A percentile compares a stretch with the other conserved stretches of the same genome.
phyloP scores from a whole-genome alignment of 2,113 vertebrate genomes.

The Hyperopisus bebe region DNA sequence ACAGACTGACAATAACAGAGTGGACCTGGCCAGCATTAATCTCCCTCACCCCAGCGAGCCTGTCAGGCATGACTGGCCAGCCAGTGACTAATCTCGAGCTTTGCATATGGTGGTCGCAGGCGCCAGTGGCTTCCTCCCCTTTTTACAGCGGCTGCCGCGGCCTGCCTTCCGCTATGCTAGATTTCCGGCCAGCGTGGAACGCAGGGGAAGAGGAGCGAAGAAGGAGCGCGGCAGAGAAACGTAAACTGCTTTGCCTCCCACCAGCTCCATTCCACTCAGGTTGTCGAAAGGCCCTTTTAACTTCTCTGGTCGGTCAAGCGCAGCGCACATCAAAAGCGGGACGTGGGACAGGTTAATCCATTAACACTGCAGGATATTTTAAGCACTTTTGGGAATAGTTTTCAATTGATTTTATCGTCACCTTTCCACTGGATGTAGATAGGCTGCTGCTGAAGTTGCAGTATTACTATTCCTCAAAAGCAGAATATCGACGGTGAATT shows the following conservation, averaged over 20 bases:
- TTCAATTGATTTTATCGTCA: not conserved
- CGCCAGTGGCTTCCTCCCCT: conserved; percentile 67
- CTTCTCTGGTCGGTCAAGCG: not conserved
- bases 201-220: not conserved
- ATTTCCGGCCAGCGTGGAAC: conserved; percentile 56
- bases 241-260: not conserved
- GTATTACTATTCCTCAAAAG: not conserved
- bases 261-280: not conserved
- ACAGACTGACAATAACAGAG: conserved; percentile 97
- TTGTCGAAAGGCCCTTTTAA: not conserved
- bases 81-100: conserved; percentile 97
- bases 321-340: not conserved
- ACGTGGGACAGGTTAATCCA: not conserved
- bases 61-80: conserved; percentile 87
- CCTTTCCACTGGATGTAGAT: not conserved
- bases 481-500: not conserved
- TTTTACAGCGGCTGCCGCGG: conserved; percentile 46
- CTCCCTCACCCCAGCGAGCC: conserved; percentile 84
- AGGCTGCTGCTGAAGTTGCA: not conserved
- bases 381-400: not conserved
- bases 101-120: conserved; percentile 97
- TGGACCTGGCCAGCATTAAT: conserved; percentile 91
- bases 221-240: not conserved
- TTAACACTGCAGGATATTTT: not conserved
- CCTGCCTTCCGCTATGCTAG: conserved; percentile 54